Evolutionary conservation across 1,140 invertebrate genomes (phyloP), one percentile per base, ranked within the genome.

Genomic region (Zaprionus ghesquierei): DNA sequence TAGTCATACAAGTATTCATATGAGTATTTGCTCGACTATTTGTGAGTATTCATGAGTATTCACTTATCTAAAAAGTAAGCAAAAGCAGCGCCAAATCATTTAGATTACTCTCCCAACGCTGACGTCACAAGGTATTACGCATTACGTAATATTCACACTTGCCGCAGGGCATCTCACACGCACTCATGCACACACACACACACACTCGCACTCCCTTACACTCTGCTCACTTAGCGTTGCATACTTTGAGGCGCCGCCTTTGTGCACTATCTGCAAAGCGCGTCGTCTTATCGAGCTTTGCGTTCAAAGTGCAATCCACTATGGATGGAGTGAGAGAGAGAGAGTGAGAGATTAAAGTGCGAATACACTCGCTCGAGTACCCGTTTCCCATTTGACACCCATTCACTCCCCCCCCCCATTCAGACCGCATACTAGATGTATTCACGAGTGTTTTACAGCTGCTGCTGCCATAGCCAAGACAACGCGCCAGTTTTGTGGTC

Each of bases 291-390:
- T 71, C 69, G 49, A 29, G 5, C 23, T 5, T n/a, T 9, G 20
- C 15, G 69, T 72, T 33, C 69, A 72, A 72, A 72, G 69, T 72
- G 69, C 69, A 59, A 46, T 61, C 58, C 69, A 71, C 5, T 22
- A 12, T 18, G 41, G 41, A 46, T 22, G 41, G 35, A n/a, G 35
- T 5, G 25, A 27, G 25, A 27, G 25, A 27, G 25, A 27, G 25
- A 27, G 25, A 27, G 2, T 5, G 35, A 15, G 35, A 41, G 41
- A 46, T 46, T 25, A 59, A 50, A 38, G 22, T 38, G 44, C 44
- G 69, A 60, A 53, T 66, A 58, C n/a, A n/a, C 33, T n/a, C 8
- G 18, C 10, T 2, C 12, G 15, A 20, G 29, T 10, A 33, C 29
- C 20, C 25, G 23, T 29, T 29, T 9, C 27, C 27, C n/a, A n/a